Evolutionary conservation across 2,888 invertebrate genomes (phyloP).

Genomic region (Linnaemya tessellans): DNA sequence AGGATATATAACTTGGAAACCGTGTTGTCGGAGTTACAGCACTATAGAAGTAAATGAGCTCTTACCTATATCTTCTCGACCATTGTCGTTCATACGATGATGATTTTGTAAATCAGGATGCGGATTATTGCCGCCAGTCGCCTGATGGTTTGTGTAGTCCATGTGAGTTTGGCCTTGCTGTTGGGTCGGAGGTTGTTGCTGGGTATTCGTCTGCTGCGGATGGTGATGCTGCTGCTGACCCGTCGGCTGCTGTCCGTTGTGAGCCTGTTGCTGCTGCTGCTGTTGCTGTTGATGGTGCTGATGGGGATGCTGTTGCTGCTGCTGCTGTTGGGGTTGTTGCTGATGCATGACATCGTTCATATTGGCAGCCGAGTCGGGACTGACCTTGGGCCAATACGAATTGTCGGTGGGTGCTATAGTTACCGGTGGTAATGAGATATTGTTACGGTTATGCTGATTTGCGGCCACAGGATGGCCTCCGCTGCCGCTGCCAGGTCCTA

Average conservation of each 20-base stretch:
- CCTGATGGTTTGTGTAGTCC: constrained; percentile 74
- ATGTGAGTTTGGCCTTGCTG: constrained; percentile 86
- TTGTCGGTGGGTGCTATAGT: constrained; percentile 81
- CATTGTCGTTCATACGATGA: constrained; percentile 85
- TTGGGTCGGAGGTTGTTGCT: constrained; percentile 83
- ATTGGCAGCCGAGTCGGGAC: constrained; percentile 89
- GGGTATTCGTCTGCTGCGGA: constrained; percentile 84
- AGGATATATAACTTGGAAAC: too few species aligned
- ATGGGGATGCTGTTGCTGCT: constrained; percentile 86
- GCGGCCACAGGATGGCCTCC: constrained; percentile 61
- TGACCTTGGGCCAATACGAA: constrained; percentile 93
- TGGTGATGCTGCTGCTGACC: constrained; percentile 87
- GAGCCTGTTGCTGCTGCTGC: constrained; percentile 85
- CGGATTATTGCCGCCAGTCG: constrained; percentile 84
- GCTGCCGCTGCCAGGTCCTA: constrained; percentile 45
- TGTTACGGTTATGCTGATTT: constrained; percentile 77
- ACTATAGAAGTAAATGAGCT: too few species aligned
- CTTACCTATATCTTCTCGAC: constrained; percentile 84
- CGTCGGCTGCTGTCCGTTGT: constrained; percentile 84
- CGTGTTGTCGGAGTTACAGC: too few species aligned
- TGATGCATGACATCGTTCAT: constrained; percentile 86
- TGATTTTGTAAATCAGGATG: constrained; percentile 88
- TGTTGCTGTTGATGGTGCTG: constrained; percentile 84
- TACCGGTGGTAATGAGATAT: constrained; percentile 79
- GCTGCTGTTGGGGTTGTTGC: constrained; percentile 85